Conservation (phyloP, 1,140 invertebrate genomes). For the Plectrocnemia conspersa region DNA sequence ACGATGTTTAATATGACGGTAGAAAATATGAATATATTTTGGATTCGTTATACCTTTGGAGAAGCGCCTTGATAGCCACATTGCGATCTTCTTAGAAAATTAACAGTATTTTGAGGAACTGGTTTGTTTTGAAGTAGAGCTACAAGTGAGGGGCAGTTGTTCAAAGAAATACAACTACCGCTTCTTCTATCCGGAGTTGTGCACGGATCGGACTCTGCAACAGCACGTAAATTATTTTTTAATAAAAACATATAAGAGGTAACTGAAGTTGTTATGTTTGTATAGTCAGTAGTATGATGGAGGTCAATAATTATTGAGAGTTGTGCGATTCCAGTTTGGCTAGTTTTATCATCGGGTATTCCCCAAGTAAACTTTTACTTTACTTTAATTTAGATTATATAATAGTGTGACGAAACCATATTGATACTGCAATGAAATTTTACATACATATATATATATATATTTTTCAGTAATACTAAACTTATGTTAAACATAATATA, state of each 20-base stretch:
- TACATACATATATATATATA: no score
- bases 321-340: neutral
- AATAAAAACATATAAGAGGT: neutral
- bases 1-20: neutral
- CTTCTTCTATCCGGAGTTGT: slow-evolving; percentile 1
- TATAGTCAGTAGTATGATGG: neutral
- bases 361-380: no score
- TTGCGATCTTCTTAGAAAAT: slow-evolving; percentile 44
- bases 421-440: neutral
- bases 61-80: slow-evolving; percentile 52
- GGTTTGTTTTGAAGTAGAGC: slow-evolving; percentile 43
- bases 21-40: slow-evolving; percentile 3
- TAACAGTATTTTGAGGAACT: slow-evolving; percentile 35
- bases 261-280: neutral
- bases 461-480: no score
- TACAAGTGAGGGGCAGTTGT: slow-evolving; percentile 37
- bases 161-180: slow-evolving; percentile 13
- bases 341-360: no score
- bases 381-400: no score
- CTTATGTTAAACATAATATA: no score
- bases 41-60: slow-evolving; percentile 48
- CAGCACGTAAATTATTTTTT: no score
- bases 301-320: neutral
- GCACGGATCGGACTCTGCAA: no score
- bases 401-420: neutral